A percentile compares a stretch with the other conserved stretches of the same genome.
phyloP scores from a whole-genome alignment of 1,140 invertebrate genomes.

The Trichoplusia ni region DNA sequence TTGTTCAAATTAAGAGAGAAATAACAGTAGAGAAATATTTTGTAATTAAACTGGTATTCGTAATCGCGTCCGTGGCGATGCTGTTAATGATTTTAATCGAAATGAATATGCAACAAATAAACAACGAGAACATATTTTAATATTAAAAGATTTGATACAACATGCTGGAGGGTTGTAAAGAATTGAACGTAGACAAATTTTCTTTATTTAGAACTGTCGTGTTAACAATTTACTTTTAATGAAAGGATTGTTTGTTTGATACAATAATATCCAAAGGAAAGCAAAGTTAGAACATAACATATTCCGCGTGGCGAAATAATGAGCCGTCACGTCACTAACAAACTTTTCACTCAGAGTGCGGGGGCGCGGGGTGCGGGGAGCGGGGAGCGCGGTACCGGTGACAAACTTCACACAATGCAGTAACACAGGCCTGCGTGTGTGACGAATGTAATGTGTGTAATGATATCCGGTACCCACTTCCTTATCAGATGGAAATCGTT shows the following conservation, averaged over 20 bases:
- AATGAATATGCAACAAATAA: too few species aligned
- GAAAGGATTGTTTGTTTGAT: conserved; percentile 12
- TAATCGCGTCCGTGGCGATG: not conserved
- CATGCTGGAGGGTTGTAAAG: too few species aligned
- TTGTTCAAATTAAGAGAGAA: conserved; percentile 15
- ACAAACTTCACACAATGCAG: not conserved
- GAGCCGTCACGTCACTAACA: not conserved
- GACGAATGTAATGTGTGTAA: conserved; percentile 4
- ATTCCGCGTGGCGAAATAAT: not conserved
- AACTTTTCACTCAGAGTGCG: conserved; percentile 6
- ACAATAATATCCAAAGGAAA: not conserved
- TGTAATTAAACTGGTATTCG: not conserved
- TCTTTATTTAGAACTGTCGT: too few species aligned
- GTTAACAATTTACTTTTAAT: too few species aligned
- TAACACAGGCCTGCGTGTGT: not conserved
- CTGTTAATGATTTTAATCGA: too few species aligned
- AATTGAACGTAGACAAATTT: too few species aligned
- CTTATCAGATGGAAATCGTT: conserved; percentile 4
- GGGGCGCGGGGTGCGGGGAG: too few species aligned
- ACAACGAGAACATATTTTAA: too few species aligned
- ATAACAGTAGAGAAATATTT: too few species aligned
- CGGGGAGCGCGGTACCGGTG: too few species aligned
- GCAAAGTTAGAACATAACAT: conserved; percentile 6
- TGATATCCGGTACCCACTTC: conserved; percentile 1
- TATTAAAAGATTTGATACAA: too few species aligned